A percentile compares a stretch with the other conserved stretches of the same genome.
phyloP scores from a whole-genome alignment of 2,888 invertebrate species.

The Drosophila austrosaltans region DNA sequence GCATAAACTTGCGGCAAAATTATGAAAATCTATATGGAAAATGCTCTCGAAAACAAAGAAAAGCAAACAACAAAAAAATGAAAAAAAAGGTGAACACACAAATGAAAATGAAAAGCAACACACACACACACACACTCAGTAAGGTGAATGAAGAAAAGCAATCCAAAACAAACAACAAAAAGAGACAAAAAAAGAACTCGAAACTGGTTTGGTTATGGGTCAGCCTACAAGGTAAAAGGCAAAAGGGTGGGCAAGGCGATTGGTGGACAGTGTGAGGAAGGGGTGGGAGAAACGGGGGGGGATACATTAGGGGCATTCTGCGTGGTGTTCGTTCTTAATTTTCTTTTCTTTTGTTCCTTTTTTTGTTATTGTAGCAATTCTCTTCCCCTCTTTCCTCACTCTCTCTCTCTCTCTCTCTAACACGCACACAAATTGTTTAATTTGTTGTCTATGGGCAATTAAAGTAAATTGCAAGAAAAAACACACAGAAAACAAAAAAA shows the following conservation, averaged over 20 bases:
- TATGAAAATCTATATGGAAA: constrained; percentile 72
- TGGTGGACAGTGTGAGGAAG: background rate
- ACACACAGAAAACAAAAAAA: constrained; percentile 23
- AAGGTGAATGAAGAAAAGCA: constrained; percentile 44
- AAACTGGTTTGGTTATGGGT: constrained; percentile 68
- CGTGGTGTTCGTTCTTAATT: constrained; percentile 2
- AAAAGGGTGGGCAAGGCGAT: constrained; percentile 13
- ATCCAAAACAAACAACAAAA: constrained; percentile 42
- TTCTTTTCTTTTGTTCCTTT: constrained; percentile 11
- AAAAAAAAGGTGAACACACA: constrained; percentile 47
- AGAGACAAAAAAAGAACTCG: constrained; percentile 50
- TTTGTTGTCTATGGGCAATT: constrained; percentile 58
- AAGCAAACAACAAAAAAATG: constrained; percentile 38
- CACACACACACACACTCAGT: background rate
- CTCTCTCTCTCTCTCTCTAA: background rate
- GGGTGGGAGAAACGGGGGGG: constrained; percentile 1
- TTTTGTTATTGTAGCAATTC: background rate
- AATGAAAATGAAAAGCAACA: constrained; percentile 42
- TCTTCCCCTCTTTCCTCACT: background rate
- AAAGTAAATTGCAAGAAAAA: constrained; percentile 59
- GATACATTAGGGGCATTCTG: constrained; percentile 37
- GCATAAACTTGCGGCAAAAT: constrained; percentile 55
- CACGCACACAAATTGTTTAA: constrained; percentile 57
- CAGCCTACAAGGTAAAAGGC: constrained; percentile 32
- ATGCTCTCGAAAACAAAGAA: constrained; percentile 46